Percentiles rank a stretch among this genome's conserved stretches.
These are phyloP conservation scores for Nothobranchius furzeri DNA, from an alignment of 2,113 vertebrate species.

Conservation along the genomic window DNA sequence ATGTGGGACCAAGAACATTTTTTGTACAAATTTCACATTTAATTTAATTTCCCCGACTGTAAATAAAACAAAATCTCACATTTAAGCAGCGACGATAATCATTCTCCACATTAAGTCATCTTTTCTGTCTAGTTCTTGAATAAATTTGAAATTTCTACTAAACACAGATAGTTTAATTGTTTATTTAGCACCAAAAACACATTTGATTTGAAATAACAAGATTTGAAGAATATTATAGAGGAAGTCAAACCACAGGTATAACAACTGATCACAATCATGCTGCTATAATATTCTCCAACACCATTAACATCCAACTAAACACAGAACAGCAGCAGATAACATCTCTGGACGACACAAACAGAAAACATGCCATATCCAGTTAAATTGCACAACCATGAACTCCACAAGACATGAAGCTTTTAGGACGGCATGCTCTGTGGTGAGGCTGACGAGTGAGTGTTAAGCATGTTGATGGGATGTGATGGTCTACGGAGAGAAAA, in stretches of 20 bases:
- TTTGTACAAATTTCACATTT: background rate
- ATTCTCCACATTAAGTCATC: too few relatives aligned
- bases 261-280: background rate
- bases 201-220: too few relatives aligned
- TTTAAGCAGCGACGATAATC: background rate
- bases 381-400: conserved; percentile 43
- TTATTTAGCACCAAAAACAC: too few relatives aligned
- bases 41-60: background rate
- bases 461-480: conserved; percentile 58
- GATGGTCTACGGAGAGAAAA: conserved; percentile 40
- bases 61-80: background rate
- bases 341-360: background rate
- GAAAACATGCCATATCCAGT: conserved; percentile 43
- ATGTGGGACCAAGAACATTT: background rate
- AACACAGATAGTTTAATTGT: too few relatives aligned
- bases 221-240: too few relatives aligned
- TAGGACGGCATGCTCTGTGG: conserved; percentile 62
- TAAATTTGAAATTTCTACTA: too few relatives aligned
- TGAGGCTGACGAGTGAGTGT: conserved; percentile 41
- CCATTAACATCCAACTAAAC: conserved; percentile 1
- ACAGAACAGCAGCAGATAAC: background rate
- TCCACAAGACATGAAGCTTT: conserved; percentile 38
- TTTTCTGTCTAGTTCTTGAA: too few relatives aligned
- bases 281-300: background rate
- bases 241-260: too few relatives aligned